A percentile compares a stretch with the other conserved stretches of the same genome.
These are phyloP conservation scores for Agapetus fuscipes DNA, from an alignment of 2,888 invertebrate species.

Conservation along the genomic window DNA sequence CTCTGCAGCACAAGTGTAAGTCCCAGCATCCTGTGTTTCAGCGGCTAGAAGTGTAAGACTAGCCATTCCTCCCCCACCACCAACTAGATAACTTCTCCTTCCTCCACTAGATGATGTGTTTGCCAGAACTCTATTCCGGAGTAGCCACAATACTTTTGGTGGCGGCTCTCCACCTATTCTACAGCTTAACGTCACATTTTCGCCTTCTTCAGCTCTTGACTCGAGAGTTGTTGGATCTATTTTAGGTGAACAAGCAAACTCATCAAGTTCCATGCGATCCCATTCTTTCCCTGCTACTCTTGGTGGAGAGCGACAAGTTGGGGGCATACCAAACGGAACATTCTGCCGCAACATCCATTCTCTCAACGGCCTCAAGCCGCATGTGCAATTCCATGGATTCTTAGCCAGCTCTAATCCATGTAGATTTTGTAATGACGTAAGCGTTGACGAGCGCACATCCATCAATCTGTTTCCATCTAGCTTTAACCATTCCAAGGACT, in stretches of 20 bases:
- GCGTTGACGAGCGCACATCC: constrained; percentile 54
- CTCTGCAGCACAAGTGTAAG: constrained; percentile 69
- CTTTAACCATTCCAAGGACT: constrained; percentile 65
- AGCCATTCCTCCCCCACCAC: constrained; percentile 57
- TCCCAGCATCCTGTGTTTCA: constrained; percentile 65
- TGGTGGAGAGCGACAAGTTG: constrained; percentile 58
- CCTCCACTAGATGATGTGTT: constrained; percentile 47
- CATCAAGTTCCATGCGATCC: constrained; percentile 68
- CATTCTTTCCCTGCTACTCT: constrained; percentile 56
- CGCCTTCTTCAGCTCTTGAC: constrained; percentile 58
- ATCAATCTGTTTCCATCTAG: constrained; percentile 65
- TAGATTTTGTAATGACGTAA: constrained; percentile 57
- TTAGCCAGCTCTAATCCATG: constrained; percentile 67
- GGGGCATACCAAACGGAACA: constrained; percentile 62
- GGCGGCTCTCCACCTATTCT: constrained; percentile 61
- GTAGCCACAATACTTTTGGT: constrained; percentile 62
- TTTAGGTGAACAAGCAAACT: constrained; percentile 70
- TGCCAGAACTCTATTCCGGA: constrained; percentile 59
- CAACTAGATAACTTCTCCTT: constrained; percentile 55
- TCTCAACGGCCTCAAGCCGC: constrained; percentile 59
- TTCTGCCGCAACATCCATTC: constrained; percentile 74
- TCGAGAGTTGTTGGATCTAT: constrained; percentile 50
- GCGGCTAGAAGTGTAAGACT: constrained; percentile 64
- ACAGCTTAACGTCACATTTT: constrained; percentile 65
- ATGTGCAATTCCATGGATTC: constrained; percentile 79